Evolutionary conservation across 2,888 invertebrate genomes (phyloP).

Genomic region (Gerris lacustris): DNA sequence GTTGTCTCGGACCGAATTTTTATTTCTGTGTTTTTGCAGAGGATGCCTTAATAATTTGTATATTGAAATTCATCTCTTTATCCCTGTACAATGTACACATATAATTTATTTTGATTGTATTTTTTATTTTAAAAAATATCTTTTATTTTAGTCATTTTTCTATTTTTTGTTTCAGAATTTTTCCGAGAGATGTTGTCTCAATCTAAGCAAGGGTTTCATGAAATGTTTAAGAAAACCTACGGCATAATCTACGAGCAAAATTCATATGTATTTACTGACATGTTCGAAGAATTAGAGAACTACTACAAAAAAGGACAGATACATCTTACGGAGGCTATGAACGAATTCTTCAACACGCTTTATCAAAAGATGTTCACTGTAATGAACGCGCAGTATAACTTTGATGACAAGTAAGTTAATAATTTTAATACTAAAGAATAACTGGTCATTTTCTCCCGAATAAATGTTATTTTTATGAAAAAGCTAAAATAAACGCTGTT

Average conservation of each 20-base stretch:
- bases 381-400: constrained; percentile 81
- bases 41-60: no score
- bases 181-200: constrained; percentile 72
- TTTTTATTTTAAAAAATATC: neutral
- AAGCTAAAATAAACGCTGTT: no score
- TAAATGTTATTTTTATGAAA: no score
- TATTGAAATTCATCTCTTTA: no score
- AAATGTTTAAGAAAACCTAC: constrained; percentile 91
- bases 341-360: constrained; percentile 80
- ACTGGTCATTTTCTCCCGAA: no score
- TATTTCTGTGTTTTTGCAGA: no score
- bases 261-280: constrained; percentile 79
- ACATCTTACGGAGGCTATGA: constrained; percentile 74
- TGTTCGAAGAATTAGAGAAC: constrained; percentile 77
- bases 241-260: constrained; percentile 91
- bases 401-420: constrained; percentile 61
- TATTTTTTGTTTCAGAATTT: constrained; percentile 51
- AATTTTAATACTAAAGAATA: neutral
- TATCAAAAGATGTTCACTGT: constrained; percentile 95
- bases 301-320: constrained; percentile 78
- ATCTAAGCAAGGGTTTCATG: constrained; percentile 77
- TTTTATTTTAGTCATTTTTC: neutral
- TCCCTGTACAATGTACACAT: no score
- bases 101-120: no score
- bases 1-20: no score